Evolutionary conservation across 2,113 vertebrate genomes (phyloP).

Genomic region (Elgaria multicarinata): DNA sequence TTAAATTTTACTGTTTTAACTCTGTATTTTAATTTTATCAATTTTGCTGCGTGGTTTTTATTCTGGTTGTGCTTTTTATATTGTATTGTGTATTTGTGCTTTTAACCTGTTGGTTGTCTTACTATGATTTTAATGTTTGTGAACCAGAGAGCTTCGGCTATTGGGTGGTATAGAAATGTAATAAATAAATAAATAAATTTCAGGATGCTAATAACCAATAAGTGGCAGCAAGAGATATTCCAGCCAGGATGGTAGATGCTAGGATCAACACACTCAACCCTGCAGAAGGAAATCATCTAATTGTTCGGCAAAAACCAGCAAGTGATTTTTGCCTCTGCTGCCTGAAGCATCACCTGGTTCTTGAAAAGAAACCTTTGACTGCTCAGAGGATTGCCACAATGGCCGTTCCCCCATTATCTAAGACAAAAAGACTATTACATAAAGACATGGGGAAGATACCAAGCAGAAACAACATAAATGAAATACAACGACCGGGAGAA

Average conservation of each 20-base stretch:
- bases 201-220: not conserved
- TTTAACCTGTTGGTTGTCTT: no score
- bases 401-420: conserved; percentile 20
- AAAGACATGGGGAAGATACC: conserved; percentile 50
- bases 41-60: no score
- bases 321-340: conserved; percentile 29
- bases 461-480: conserved; percentile 35
- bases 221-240: conserved; percentile 19
- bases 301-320: conserved; percentile 5
- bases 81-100: no score
- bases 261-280: conserved; percentile 20
- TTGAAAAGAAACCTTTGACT: conserved; percentile 25
- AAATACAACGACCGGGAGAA: conserved; percentile 35
- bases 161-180: no score
- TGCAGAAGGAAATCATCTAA: not conserved
- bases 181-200: no score
- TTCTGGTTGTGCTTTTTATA: no score
- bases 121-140: no score
- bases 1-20: no score
- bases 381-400: not conserved
- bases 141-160: no score
- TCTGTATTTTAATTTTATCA: no score
- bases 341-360: not conserved
- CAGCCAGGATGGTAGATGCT: not conserved
- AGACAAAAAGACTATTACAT: conserved; percentile 20